These are phyloP conservation scores for Protobothrops mucrosquamatus DNA, from an alignment of 2,113 vertebrate species.

Conservation along the genomic window DNA sequence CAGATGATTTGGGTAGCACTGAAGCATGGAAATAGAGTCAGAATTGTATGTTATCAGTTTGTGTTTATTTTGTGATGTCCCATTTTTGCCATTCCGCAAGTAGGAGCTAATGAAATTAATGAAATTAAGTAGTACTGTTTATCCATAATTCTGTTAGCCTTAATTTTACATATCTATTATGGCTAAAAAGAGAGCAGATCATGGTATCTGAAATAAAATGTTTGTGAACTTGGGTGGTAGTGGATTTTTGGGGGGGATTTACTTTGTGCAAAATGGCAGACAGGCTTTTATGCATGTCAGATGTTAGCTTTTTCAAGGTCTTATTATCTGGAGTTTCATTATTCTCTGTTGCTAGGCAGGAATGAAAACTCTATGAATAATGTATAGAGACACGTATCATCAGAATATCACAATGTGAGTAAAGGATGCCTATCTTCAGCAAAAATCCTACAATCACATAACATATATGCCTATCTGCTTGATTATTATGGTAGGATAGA, in stretches of 20 bases:
- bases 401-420: not conserved
- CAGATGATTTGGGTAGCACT: not conserved
- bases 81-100: not conserved
- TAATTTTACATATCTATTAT: not conserved
- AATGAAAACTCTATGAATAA: not conserved
- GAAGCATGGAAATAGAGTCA: not conserved
- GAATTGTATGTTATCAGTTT: not conserved
- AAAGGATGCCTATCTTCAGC: not conserved
- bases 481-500: not conserved
- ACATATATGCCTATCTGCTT: not conserved
- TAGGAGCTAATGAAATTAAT: not conserved
- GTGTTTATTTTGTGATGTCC: not conserved
- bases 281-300: not conserved
- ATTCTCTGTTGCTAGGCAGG: not conserved
- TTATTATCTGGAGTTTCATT: not conserved
- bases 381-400: not conserved
- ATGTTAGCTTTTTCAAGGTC: not conserved
- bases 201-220: not conserved
- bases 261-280: not conserved
- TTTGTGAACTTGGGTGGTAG: not conserved
- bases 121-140: not conserved
- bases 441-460: not conserved
- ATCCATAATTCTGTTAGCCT: not conserved
- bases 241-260: not conserved
- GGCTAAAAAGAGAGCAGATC: not conserved